Evolutionary conservation across 2,113 vertebrate genomes (phyloP).

Genomic region (Myrmecophaga tridactyla): DNA sequence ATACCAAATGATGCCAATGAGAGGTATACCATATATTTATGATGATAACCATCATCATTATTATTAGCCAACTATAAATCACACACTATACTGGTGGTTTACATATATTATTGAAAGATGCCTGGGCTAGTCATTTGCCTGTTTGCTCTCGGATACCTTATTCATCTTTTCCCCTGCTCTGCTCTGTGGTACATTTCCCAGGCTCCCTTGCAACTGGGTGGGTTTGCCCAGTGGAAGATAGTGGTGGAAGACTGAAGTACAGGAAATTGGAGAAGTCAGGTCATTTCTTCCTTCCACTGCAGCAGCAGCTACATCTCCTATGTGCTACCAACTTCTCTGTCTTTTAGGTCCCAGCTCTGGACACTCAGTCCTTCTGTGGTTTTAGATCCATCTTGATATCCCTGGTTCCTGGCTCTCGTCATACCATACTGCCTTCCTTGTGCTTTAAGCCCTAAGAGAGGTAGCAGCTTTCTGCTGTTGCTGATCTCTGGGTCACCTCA

Average conservation of each 20-base stretch:
- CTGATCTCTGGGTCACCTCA: neutral
- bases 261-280: neutral
- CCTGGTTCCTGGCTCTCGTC: neutral
- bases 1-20: neutral
- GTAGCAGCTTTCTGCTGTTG: neutral
- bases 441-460: neutral
- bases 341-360: neutral
- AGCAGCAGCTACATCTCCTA: neutral
- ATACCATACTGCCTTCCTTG: neutral
- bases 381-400: neutral
- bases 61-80: neutral
- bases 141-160: neutral
- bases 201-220: neutral
- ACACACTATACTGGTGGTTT: neutral
- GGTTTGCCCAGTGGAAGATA: neutral
- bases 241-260: neutral
- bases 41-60: neutral
- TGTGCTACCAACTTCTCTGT: neutral
- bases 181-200: neutral
- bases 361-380: neutral
- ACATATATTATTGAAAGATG: neutral
- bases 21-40: neutral
- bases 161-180: neutral
- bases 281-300: neutral
- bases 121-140: neutral